Evolutionary conservation across 92 coral and sea anemone genomes (phyloP).

Genomic region (Palythoa caribaeorum): DNA sequence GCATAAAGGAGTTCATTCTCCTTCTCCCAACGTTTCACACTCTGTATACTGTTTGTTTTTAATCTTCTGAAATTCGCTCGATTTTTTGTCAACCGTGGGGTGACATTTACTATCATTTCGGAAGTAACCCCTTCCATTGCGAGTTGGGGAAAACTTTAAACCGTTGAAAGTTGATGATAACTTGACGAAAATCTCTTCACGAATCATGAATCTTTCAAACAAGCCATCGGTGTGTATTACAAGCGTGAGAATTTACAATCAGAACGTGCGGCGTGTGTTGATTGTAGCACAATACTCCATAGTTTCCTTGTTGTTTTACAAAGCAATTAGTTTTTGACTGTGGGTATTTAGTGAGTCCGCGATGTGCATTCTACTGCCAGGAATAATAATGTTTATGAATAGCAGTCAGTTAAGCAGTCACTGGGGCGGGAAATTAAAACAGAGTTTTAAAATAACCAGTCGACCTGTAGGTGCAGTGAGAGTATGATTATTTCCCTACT

Average conservation of each 20-base stretch:
- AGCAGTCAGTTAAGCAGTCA: slow-evolving; percentile 28
- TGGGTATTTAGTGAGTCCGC: slow-evolving; percentile 46
- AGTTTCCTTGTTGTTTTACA: slow-evolving; percentile 49
- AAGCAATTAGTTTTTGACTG: slow-evolving; percentile 45
- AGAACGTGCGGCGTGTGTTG: background rate
- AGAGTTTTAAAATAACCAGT: slow-evolving; percentile 36
- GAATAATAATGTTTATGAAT: slow-evolving; percentile 47
- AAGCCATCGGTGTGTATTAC: slow-evolving; percentile 10
- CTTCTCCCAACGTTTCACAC: slow-evolving; percentile 97
- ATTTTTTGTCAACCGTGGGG: slow-evolving; percentile 70
- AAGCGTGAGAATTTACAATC: slow-evolving; percentile 25
- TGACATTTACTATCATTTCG: slow-evolving; percentile 59
- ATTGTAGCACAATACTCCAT: slow-evolving; percentile 12
- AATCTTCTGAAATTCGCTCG: slow-evolving; percentile 95
- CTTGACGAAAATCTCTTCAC: slow-evolving; percentile 35
- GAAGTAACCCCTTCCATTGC: slow-evolving; percentile 62
- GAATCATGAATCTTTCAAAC: slow-evolving; percentile 50
- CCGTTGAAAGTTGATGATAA: slow-evolving; percentile 32
- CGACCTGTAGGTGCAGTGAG: slow-evolving; percentile 19
- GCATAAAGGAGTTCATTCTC: slow-evolving; percentile 98
- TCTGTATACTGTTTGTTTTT: slow-evolving; percentile 94
- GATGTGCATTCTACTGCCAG: slow-evolving; percentile 46
- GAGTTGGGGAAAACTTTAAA: slow-evolving; percentile 21
- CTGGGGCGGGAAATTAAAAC: slow-evolving; percentile 50
- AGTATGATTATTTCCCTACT: slow-evolving; percentile 42